These are phyloP conservation scores for Andrena minutula DNA, from an alignment of 2,888 invertebrate species.

Conservation along the genomic window DNA sequence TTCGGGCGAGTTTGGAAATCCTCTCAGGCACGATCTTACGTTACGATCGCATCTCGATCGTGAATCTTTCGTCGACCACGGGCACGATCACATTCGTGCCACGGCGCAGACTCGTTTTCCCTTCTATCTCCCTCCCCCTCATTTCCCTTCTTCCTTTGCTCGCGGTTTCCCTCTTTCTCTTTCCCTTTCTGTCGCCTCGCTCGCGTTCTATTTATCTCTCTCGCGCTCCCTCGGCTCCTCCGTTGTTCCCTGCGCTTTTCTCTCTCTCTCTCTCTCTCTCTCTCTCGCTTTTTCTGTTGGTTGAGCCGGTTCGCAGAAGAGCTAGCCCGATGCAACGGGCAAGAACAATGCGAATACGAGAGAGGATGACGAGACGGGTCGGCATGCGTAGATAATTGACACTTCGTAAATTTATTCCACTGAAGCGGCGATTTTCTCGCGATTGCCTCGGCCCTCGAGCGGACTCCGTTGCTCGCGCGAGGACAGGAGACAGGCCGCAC, in stretches of 20 bases:
- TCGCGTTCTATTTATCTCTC: slow-evolving; percentile 20
- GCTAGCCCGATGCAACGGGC: slow-evolving; percentile 57
- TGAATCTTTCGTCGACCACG: slow-evolving; percentile 73
- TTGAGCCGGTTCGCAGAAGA: slow-evolving; percentile 69
- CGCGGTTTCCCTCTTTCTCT: slow-evolving; percentile 38
- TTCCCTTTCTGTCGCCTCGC: slow-evolving; percentile 35
- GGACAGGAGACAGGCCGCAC: neutral
- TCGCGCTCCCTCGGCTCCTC: neutral
- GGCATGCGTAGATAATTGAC: slow-evolving; percentile 67
- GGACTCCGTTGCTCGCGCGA: neutral
- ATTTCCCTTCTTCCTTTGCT: slow-evolving; percentile 41
- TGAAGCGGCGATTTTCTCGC: slow-evolving; percentile 49
- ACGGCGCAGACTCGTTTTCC: slow-evolving; percentile 82
- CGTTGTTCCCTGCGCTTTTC: slow-evolving; percentile 12
- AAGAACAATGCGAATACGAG: slow-evolving; percentile 71
- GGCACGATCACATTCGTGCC: slow-evolving; percentile 77
- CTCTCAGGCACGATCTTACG: slow-evolving; percentile 63
- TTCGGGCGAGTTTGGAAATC: slow-evolving; percentile 67
- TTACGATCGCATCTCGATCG: slow-evolving; percentile 71
- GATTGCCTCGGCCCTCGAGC: neutral
- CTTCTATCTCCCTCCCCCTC: slow-evolving; percentile 70
- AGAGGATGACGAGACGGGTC: slow-evolving; percentile 65
- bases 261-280: slow-evolving; percentile 38
- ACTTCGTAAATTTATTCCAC: slow-evolving; percentile 62
- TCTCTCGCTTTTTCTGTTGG: slow-evolving; percentile 49